Percentiles rank a stretch among this genome's conserved stretches.
These are phyloP conservation scores for Peromyscus aztecus DNA, from an alignment of 2,797 vertebrate genomes.

Conservation along the genomic window DNA sequence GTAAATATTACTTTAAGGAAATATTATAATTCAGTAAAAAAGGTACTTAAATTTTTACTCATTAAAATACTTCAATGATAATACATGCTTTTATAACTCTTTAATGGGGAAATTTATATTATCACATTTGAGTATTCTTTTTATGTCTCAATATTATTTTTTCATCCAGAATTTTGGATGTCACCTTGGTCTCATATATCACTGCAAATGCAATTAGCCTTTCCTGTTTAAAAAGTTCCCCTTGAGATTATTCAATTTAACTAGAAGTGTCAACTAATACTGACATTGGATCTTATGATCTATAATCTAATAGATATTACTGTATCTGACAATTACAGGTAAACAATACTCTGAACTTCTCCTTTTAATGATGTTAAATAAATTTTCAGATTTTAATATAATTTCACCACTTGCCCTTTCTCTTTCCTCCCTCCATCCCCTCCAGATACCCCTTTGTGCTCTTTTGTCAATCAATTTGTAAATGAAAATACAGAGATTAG, in stretches of 20 bases:
- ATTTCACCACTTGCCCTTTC: background rate
- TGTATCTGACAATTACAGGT: background rate
- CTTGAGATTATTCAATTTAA: background rate
- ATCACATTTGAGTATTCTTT: slow-evolving; percentile 2
- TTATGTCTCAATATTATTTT: slow-evolving; percentile 20
- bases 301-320: background rate
- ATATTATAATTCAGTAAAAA: background rate
- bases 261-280: background rate
- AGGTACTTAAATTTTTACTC: background rate
- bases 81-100: background rate
- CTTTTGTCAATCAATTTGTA: background rate
- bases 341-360: background rate
- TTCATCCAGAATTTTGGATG: slow-evolving; percentile 8
- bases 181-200: background rate
- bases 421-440: background rate
- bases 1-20: background rate
- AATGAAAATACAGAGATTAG: background rate
- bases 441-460: background rate
- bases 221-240: background rate
- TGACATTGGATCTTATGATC: background rate
- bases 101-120: background rate
- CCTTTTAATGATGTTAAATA: background rate
- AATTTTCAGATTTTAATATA: background rate
- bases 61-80: background rate
- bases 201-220: background rate